Evolutionary conservation across 2,113 vertebrate genomes (phyloP).

Genomic region (Setophaga petechia): DNA sequence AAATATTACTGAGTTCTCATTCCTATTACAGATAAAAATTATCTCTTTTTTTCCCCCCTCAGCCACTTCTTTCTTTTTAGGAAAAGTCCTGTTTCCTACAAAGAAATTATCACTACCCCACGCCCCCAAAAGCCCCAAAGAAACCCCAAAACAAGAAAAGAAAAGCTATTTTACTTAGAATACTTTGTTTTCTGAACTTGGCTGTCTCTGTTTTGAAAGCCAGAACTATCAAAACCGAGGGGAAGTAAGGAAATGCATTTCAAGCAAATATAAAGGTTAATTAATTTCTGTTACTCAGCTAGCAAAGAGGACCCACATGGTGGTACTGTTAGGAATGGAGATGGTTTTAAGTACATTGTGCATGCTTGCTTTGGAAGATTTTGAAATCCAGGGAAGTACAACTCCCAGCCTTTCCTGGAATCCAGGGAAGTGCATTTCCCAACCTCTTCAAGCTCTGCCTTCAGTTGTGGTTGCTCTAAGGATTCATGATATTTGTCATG

Average conservation of each 20-base stretch:
- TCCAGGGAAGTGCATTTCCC: not conserved
- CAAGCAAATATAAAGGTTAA: not conserved
- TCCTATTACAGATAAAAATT: not conserved
- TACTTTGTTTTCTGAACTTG: not conserved
- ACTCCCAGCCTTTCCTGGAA: not conserved
- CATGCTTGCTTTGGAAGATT: not conserved
- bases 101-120: not conserved
- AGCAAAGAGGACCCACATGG: not conserved
- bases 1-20: not conserved
- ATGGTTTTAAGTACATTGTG: not conserved
- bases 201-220: not conserved
- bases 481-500: accelerated
- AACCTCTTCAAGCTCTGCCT: not conserved
- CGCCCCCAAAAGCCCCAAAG: not conserved
- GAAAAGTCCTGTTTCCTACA: not conserved
- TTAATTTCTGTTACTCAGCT: not conserved
- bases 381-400: not conserved
- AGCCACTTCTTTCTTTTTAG: not conserved
- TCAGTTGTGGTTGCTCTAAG: not conserved
- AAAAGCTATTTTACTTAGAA: not conserved
- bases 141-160: not conserved
- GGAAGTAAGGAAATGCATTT: not conserved
- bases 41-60: accelerated
- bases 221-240: not conserved
- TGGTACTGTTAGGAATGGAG: not conserved